Percentiles rank a stretch among this genome's conserved stretches.
Evolutionary conservation across 2,888 invertebrate species (phyloP).

Genomic region (Dorcus hopei): DNA sequence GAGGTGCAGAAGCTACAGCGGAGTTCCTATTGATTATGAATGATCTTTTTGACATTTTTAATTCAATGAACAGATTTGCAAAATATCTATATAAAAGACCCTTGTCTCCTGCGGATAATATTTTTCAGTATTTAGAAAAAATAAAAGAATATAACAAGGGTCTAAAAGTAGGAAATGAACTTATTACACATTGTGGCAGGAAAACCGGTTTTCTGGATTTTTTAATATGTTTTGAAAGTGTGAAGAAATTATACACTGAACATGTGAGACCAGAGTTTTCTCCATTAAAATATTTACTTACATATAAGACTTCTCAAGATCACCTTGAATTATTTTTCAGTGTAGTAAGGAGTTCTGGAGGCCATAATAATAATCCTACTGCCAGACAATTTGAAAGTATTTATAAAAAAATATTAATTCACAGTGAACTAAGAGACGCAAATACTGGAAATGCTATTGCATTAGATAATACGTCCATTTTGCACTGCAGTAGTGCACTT

Average conservation of each 20-base stretch:
- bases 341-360: not conserved
- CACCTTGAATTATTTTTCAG: not conserved
- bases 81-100: not conserved
- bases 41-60: not conserved
- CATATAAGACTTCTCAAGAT: no score
- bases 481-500: not conserved
- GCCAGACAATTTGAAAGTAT: not conserved
- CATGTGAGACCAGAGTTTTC: not conserved
- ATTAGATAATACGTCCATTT: no score
- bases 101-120: not conserved
- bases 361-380: not conserved
- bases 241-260: not conserved
- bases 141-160: no score
- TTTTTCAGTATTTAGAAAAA: not conserved
- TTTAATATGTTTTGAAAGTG: not conserved
- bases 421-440: not conserved
- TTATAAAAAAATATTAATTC: not conserved
- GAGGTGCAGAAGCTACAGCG: not conserved
- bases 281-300: not conserved
- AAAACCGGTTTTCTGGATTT: not conserved
- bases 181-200: not conserved
- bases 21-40: not conserved
- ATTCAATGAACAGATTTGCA: not conserved
- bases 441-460: no score
- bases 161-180: no score